phyloP scores from a whole-genome alignment of 2,797 vertebrate genomes.

The Silurus lanzhouensis region DNA sequence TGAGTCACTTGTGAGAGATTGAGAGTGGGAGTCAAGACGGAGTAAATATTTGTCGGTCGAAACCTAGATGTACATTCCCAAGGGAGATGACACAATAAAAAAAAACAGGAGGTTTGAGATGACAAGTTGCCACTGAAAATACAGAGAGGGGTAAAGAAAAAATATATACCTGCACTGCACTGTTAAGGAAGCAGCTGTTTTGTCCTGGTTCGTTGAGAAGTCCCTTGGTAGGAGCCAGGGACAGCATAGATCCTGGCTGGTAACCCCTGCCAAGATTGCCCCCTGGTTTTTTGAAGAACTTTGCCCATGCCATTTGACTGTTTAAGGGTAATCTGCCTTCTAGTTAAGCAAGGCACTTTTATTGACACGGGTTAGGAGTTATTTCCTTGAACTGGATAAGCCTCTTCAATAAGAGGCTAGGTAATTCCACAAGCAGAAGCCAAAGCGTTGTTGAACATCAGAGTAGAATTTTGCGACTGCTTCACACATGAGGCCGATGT shows the following conservation, averaged over 20 bases:
- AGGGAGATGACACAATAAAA: not conserved
- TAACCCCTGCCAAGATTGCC: conserved; percentile 92
- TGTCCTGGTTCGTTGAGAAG: conserved; percentile 95
- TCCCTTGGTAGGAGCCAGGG: conserved; percentile 95
- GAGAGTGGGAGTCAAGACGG: conserved; percentile 27
- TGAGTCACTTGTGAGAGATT: conserved; percentile 35
- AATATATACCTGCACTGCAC: conserved; percentile 90
- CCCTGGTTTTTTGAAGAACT: conserved; percentile 89
- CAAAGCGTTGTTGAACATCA: conserved; percentile 66
- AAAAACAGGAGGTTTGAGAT: not conserved
- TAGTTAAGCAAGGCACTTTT: conserved; percentile 1
- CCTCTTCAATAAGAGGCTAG: conserved; percentile 59
- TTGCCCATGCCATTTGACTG: conserved; percentile 93
- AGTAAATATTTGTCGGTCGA: conserved; percentile 44
- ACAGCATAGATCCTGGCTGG: conserved; percentile 94
- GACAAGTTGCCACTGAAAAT: not conserved
- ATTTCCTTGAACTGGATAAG: conserved; percentile 5
- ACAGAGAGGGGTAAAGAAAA: not conserved
- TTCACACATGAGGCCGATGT: conserved; percentile 46
- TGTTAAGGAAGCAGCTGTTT: conserved; percentile 99
- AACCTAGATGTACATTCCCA: conserved; percentile 24
- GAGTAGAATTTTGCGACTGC: conserved; percentile 59
- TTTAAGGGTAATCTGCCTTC: conserved; percentile 56
- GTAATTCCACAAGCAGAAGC: conserved; percentile 68
- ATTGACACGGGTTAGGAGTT: conserved; percentile 1